These are phyloP conservation scores for Lagodon rhomboides DNA, from an alignment of 2,797 vertebrate genomes.

Conservation along the genomic window DNA sequence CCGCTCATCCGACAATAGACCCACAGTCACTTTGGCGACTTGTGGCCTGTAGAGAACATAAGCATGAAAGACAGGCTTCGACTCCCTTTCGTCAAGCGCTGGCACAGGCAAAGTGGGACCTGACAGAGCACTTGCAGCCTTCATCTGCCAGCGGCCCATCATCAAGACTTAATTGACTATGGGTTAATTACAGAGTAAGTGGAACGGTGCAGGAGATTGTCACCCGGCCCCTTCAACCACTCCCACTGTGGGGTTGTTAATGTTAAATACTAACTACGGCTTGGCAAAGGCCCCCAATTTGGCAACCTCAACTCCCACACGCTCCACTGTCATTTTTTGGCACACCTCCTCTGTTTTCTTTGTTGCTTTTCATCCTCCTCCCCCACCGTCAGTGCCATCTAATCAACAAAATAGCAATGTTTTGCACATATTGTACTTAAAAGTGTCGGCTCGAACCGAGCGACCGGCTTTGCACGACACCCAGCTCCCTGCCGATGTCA, in stretches of 20 bases:
- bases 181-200: constrained; percentile 82
- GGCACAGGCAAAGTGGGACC: constrained; percentile 64
- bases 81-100: constrained; percentile 48
- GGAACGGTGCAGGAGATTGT: constrained; percentile 68
- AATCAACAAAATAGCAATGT: constrained; percentile 55
- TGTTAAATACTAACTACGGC: constrained; percentile 77
- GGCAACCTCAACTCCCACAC: constrained; percentile 77
- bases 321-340: constrained; percentile 69
- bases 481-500: background rate
- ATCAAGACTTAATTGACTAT: constrained; percentile 78
- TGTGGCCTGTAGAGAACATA: constrained; percentile 38
- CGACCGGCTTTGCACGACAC: constrained; percentile 3
- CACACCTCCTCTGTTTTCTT: constrained; percentile 63
- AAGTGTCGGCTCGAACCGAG: constrained; percentile 24
- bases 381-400: constrained; percentile 39
- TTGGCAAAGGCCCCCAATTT: constrained; percentile 72
- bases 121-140: constrained; percentile 68
- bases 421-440: constrained; percentile 36
- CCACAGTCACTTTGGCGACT: constrained; percentile 30
- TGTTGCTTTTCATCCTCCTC: constrained; percentile 53
- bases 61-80: constrained; percentile 60
- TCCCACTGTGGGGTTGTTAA: constrained; percentile 81
- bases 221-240: constrained; percentile 73
- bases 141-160: constrained; percentile 69
- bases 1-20: constrained; percentile 56